These are phyloP conservation scores for Itoplectis maculator DNA, from an alignment of 2,888 invertebrate genomes.

Conservation along the genomic window DNA sequence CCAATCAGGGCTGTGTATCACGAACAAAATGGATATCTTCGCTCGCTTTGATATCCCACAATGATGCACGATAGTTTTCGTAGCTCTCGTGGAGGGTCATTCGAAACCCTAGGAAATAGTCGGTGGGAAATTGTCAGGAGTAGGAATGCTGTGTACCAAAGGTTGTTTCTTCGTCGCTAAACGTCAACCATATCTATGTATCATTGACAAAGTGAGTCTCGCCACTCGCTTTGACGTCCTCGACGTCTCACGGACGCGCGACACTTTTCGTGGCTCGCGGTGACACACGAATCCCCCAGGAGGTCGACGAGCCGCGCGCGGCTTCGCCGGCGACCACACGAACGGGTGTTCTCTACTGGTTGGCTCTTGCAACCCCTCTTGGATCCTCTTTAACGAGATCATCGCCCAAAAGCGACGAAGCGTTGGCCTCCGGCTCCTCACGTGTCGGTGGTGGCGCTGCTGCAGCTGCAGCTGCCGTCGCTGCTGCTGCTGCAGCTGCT, in stretches of 20 bases:
- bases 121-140: slow-evolving; percentile 19
- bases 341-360: slow-evolving; percentile 28
- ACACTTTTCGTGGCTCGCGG: slow-evolving; percentile 35
- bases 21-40: slow-evolving; percentile 25
- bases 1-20: background rate
- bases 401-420: slow-evolving; percentile 49
- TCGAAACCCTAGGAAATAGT: slow-evolving; percentile 10
- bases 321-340: slow-evolving; percentile 27
- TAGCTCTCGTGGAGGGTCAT: slow-evolving; percentile 19
- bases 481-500: background rate
- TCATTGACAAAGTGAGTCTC: slow-evolving; percentile 26
- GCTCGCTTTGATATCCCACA: slow-evolving; percentile 45
- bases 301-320: background rate
- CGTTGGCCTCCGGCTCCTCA: slow-evolving; percentile 1
- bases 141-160: background rate
- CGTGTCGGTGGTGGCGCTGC: slow-evolving; percentile 20
- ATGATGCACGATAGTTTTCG: slow-evolving; percentile 39
- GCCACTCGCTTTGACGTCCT: slow-evolving; percentile 50
- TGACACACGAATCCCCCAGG: slow-evolving; percentile 31
- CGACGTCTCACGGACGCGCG: slow-evolving; percentile 28
- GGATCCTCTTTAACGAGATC: slow-evolving; percentile 57
- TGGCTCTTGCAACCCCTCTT: background rate
- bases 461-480: too few relatives aligned
- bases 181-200: background rate
- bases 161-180: too few relatives aligned